Percentiles rank a stretch among this genome's conserved stretches.
phyloP scores from a whole-genome alignment of 2,113 vertebrate species.

The Burhinus oedicnemus region DNA sequence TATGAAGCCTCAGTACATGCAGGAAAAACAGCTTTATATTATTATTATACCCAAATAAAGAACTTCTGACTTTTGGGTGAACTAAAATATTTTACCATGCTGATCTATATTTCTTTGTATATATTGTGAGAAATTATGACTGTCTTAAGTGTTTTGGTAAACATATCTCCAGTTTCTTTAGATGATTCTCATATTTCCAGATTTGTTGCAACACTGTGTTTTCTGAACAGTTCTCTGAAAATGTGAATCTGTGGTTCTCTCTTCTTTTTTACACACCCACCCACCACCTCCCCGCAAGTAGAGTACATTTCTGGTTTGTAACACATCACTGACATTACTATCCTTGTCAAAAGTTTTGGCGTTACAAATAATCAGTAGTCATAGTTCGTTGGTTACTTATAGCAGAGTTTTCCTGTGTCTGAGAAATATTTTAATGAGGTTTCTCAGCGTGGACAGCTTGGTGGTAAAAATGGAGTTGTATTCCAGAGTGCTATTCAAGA shows the following conservation, averaged over 20 bases:
- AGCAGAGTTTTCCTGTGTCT: background rate
- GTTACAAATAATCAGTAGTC: background rate
- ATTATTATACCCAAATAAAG: background rate
- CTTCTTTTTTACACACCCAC: background rate
- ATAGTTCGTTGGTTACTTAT: background rate
- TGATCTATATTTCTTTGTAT: background rate
- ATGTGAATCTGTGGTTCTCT: background rate
- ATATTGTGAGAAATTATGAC: background rate
- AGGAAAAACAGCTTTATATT: background rate
- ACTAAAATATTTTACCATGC: background rate
- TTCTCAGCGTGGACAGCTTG: background rate
- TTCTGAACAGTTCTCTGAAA: background rate
- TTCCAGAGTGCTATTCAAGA: background rate
- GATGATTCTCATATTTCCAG: background rate
- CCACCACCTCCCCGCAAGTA: rapidly evolving
- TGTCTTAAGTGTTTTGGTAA: background rate
- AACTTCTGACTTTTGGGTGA: background rate
- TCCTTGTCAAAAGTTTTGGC: background rate
- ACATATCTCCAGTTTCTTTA: background rate
- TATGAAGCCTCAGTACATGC: background rate
- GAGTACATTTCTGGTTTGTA: background rate
- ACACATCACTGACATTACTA: background rate
- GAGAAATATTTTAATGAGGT: background rate
- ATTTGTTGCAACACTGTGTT: background rate
- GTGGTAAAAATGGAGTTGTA: background rate